These are phyloP conservation scores for Ianthella basta DNA, from an alignment of 37 sponge, comb jelly and placozoan genomes.

Conservation along the genomic window DNA sequence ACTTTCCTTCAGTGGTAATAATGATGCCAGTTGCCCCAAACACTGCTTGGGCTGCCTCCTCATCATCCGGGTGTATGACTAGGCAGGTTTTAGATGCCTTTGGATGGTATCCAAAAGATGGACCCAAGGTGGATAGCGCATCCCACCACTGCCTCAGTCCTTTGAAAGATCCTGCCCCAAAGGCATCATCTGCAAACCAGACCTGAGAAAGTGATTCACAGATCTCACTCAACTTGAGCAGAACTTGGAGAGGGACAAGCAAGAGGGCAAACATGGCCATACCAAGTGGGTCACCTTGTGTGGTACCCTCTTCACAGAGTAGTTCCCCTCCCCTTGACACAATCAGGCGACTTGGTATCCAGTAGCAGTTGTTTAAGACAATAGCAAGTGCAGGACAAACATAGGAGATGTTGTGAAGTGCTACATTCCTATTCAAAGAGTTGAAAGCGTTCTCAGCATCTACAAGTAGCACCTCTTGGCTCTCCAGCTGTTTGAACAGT, in stretches of 20 bases:
- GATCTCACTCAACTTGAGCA: neutral
- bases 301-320: constrained; percentile 51
- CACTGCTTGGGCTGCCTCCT: neutral
- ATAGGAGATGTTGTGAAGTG: constrained; percentile 42
- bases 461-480: too few species aligned
- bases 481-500: too few species aligned
- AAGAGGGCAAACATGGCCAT: constrained; percentile 60
- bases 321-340: constrained; percentile 31
- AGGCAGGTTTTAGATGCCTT: constrained; percentile 27
- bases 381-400: constrained; percentile 37
- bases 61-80: neutral
- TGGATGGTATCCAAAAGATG: neutral
- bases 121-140: neutral
- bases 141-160: constrained; percentile 6
- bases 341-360: neutral
- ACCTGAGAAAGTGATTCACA: neutral
- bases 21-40: neutral
- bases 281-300: constrained; percentile 48
- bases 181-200: constrained; percentile 25
- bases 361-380: constrained; percentile 39
- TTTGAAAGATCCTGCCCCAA: neutral
- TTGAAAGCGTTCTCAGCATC: too few species aligned
- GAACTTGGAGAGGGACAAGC: constrained; percentile 39
- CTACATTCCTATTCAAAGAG: constrained; percentile 29
- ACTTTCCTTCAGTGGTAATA: constrained; percentile 16